These are phyloP conservation scores for Araneus ventricosus DNA, from an alignment of 1,140 invertebrate species.

Conservation along the genomic window DNA sequence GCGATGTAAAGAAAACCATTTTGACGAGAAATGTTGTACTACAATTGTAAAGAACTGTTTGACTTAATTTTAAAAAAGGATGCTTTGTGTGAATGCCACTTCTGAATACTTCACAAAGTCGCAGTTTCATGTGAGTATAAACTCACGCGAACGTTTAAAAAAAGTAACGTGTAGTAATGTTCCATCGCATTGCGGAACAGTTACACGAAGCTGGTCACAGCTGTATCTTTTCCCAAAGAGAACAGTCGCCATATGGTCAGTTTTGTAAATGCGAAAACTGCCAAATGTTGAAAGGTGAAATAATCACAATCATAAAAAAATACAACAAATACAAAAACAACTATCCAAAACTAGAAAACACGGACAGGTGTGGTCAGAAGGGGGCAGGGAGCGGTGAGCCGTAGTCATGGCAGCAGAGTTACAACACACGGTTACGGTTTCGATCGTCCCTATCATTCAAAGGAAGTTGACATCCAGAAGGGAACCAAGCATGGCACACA, in stretches of 20 bases:
- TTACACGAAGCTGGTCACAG: not conserved
- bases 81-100: no score
- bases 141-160: not conserved
- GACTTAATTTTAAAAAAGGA: no score
- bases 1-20: no score
- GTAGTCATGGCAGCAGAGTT: conserved; percentile 68
- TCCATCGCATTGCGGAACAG: conserved; percentile 19
- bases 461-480: not conserved
- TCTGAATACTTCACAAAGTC: no score
- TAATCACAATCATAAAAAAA: conserved; percentile 28
- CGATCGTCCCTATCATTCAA: conserved; percentile 71
- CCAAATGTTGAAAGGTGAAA: conserved; percentile 40
- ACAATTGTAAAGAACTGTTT: no score
- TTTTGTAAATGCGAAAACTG: conserved; percentile 3
- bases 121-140: no score
- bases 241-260: conserved; percentile 35
- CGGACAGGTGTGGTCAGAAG: conserved; percentile 65
- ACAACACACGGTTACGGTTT: conserved; percentile 66
- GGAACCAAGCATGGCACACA: not conserved
- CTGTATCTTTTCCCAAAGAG: not conserved
- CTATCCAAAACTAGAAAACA: conserved; percentile 36
- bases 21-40: no score
- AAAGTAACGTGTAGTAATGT: not conserved
- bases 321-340: conserved; percentile 63
- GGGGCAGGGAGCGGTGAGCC: conserved; percentile 1